Percentiles rank a stretch among this genome's conserved stretches.
Conservation (phyloP, 2,113 vertebrate genomes). For the Dicerorhinus sumatrensis region DNA sequence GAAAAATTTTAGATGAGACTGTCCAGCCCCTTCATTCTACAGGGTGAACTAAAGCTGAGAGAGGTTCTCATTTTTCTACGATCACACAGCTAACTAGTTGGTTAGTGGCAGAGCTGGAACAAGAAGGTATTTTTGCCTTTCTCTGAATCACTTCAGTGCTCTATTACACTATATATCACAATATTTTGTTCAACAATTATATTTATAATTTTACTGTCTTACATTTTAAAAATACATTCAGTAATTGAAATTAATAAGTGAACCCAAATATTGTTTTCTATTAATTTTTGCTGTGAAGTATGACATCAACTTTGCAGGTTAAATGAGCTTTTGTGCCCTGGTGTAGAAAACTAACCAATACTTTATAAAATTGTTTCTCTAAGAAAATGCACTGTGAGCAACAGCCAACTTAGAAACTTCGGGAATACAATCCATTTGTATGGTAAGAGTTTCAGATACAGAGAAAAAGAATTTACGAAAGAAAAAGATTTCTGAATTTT, state of each 20-base stretch:
- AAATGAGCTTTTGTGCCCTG: not conserved
- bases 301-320: not conserved
- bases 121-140: conserved; percentile 30
- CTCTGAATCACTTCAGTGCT: not conserved
- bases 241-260: not conserved
- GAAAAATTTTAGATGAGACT: not conserved
- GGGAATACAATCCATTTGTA: not conserved
- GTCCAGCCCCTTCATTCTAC: not conserved
- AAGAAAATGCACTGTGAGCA: conserved; percentile 22
- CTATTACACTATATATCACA: not conserved
- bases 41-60: not conserved
- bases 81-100: not conserved
- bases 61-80: not conserved
- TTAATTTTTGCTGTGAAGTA: not conserved
- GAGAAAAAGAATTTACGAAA: not conserved
- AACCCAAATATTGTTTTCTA: conserved; percentile 25
- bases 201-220: not conserved
- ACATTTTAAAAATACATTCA: conserved; percentile 24
- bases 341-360: not conserved
- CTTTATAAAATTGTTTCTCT: not conserved
- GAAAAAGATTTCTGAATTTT: conserved; percentile 25
- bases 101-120: not conserved
- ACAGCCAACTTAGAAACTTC: not conserved
- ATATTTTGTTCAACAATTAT: not conserved
- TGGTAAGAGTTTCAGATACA: not conserved